Conservation (phyloP, 2,888 invertebrate genomes). For the Acrocyrtus sp. region DNA sequence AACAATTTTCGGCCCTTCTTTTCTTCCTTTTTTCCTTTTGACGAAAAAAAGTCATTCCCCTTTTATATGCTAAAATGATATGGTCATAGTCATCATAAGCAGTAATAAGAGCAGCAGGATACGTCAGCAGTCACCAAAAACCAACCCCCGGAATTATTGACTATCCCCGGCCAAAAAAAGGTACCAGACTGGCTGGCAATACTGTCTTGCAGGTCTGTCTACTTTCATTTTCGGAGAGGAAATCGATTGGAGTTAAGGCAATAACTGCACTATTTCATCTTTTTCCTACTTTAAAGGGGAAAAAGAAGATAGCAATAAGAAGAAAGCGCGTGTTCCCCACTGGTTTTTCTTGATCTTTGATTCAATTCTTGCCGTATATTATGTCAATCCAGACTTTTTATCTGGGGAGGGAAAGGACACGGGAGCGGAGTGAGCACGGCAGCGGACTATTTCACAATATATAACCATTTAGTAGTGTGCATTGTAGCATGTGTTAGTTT, state of each 20-base stretch:
- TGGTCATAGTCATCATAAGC: no score
- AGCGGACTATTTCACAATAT: no score
- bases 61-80: neutral
- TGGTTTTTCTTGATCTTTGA: conserved; percentile 45
- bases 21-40: conserved; percentile 26
- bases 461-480: neutral
- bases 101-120: no score
- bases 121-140: no score
- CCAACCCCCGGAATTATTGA: neutral
- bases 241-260: conserved; percentile 27
- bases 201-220: neutral
- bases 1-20: conserved; percentile 23
- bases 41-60: no score
- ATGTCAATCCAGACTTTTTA: neutral
- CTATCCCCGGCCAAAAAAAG: no score
- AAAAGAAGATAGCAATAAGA: conserved; percentile 7
- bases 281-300: no score
- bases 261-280: conserved; percentile 31
- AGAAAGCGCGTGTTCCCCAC: conserved; percentile 33
- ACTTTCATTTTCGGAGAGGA: conserved; percentile 3
- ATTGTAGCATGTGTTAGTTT: conserved; percentile 19
- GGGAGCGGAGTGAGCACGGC: no score
- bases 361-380: conserved; percentile 45
- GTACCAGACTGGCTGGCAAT: neutral
- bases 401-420: no score